A percentile compares a stretch with the other conserved stretches of the same genome.
Conservation (phyloP, 2,888 invertebrate genomes). For the Steinernema carpocapsae region DNA sequence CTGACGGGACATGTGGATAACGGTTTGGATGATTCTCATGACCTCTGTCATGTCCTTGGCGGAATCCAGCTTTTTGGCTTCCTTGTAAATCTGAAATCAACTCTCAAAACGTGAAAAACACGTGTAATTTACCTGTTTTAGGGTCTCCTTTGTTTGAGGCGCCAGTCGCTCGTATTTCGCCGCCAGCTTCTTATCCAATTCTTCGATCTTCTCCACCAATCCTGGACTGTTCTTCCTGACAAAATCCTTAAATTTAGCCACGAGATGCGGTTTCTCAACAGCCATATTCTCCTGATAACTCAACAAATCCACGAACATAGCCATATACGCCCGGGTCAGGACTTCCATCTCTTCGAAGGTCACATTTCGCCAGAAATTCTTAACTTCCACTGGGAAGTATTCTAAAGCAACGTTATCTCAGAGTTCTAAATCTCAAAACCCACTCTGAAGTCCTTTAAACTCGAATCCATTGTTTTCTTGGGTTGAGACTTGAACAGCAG, state of each 20-base stretch:
- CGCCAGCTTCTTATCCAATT: background rate
- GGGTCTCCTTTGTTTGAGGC: background rate
- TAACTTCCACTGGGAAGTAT: background rate
- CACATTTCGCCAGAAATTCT: background rate
- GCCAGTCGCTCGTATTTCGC: background rate
- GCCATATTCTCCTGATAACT: background rate
- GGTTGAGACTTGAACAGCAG: too few relatives aligned
- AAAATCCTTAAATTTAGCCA: background rate
- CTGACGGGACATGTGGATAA: conserved; percentile 21
- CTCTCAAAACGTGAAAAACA: background rate
- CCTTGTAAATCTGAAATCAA: background rate
- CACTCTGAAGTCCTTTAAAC: background rate
- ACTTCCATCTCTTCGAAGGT: background rate
- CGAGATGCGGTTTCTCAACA: background rate
- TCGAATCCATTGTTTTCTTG: background rate
- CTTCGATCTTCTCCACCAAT: background rate
- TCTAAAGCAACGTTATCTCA: background rate
- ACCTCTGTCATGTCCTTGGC: background rate
- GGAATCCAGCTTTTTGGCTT: background rate
- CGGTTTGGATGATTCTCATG: background rate
- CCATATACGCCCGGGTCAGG: background rate
- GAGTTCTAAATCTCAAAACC: background rate
- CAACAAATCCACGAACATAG: background rate
- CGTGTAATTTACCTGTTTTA: background rate
- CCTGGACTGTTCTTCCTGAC: background rate